These are phyloP conservation scores for Narcine bancroftii DNA, from an alignment of 2,113 vertebrate species.

Conservation along the genomic window DNA sequence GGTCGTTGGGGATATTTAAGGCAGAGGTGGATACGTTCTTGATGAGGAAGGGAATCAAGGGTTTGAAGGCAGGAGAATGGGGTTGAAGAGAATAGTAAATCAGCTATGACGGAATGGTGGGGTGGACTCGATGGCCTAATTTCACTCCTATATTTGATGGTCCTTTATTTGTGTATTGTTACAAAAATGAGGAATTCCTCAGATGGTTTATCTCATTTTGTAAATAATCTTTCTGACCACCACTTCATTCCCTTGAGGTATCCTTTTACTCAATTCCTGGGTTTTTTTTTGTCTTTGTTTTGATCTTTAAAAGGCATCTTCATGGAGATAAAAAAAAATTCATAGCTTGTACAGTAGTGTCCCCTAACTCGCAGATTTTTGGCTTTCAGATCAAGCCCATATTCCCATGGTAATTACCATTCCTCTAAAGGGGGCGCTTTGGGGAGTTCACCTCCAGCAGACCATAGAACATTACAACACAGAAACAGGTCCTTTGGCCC, in stretches of 20 bases:
- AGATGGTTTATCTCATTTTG: not conserved
- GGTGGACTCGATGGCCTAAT: too few species aligned
- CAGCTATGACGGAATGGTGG: too few species aligned
- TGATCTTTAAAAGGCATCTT: not conserved
- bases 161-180: not conserved
- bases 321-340: not conserved
- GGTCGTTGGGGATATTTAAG: too few species aligned
- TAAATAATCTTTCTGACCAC: not conserved
- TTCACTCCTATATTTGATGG: too few species aligned
- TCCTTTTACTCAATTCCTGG: not conserved
- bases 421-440: not conserved
- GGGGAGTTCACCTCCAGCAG: too few species aligned
- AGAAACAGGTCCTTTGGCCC: too few species aligned
- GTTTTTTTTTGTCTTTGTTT: too few species aligned
- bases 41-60: too few species aligned
- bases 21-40: too few species aligned
- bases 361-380: not conserved
- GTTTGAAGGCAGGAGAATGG: too few species aligned
- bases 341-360: not conserved
- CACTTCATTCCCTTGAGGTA: not conserved
- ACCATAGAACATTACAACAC: too few species aligned
- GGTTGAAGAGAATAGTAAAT: too few species aligned
- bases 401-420: not conserved
- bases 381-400: not conserved
- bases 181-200: not conserved